Evolutionary conservation across 2,113 vertebrate genomes (phyloP).

Genomic region (Grammomys surdaster): DNA sequence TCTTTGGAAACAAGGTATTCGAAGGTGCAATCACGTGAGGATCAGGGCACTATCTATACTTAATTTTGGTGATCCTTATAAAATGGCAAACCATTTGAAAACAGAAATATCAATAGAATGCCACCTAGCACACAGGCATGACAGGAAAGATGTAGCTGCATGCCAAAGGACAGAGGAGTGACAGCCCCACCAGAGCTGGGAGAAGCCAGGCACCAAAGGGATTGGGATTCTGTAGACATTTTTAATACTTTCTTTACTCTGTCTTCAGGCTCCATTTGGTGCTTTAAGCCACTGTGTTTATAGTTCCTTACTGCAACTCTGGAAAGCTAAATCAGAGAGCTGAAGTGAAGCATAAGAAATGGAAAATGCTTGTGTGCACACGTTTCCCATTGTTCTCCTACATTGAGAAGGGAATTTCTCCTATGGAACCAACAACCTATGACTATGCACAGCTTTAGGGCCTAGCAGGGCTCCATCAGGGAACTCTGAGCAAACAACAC

Average conservation of each 20-base stretch:
- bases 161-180: neutral
- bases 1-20: neutral
- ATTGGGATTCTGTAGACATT: fast-evolving
- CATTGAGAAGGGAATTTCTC: neutral
- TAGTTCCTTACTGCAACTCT: neutral
- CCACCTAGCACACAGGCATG: neutral
- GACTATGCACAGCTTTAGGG: no score
- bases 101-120: neutral
- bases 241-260: no score
- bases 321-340: neutral
- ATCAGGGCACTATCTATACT: neutral
- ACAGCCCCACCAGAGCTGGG: neutral
- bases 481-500: neutral
- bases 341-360: neutral
- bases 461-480: neutral
- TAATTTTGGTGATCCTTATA: neutral
- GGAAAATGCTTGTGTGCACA: no score
- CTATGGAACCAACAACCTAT: neutral
- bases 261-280: neutral
- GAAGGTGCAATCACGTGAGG: neutral
- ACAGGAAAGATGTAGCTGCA: fast-evolving
- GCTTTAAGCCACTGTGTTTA: neutral
- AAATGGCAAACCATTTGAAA: neutral
- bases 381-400: neutral
- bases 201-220: no score